Base-by-base conservation (phyloP, 64 coral and sea anemone genomes). In the Actinia tenebrosa region DNA sequence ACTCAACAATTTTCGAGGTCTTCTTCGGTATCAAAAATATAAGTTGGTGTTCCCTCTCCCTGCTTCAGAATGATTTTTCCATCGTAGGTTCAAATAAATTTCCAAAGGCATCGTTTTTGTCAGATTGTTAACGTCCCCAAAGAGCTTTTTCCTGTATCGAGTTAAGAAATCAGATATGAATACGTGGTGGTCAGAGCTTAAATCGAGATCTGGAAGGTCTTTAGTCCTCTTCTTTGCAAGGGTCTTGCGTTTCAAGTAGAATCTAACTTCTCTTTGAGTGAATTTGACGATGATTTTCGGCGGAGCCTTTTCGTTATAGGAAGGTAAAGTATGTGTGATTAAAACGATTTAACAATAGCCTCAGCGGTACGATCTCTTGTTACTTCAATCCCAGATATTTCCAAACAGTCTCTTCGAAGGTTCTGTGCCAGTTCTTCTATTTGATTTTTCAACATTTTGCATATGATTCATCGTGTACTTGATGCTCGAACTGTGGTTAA, bases 141-240 rank as follows among this genome's bases (percentile, higher is more conserved):
- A 92, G 14, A 84, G 53, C 43, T 82, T 89, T 68, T 82, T 93
- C 19, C 25, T 69, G 44, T 44, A 64, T 18, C 83, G 37, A 26
- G 92, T 93, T 44, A 86, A 50, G 16, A 87, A 93, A 86, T 93
- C 80, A 63, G 87, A 89, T 56, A 93, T 93, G 81, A 80, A 93
- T n/a, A 89, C 68, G 37, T 66, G 78, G 11, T 86, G 45, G 56
- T 80, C 23, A 45, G 53, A 37, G 19, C 11, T 19, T 16, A 63
- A 27, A 16, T 14, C 15, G 30, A 37, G 56, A 42, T 45, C 84
- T 16, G 60, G 84, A 20, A 84, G 15, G 20, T 60, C 20, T 54
- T 59, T 84, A 26, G n/a, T 55, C 82, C 53, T 17, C 53, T 37
- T 37, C 30, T 37, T 37, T 37, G 30, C 30, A 37, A 37, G 30